Base-by-base conservation (phyloP, 2,797 vertebrate genomes). In the Hephaestus fuliginosus region DNA sequence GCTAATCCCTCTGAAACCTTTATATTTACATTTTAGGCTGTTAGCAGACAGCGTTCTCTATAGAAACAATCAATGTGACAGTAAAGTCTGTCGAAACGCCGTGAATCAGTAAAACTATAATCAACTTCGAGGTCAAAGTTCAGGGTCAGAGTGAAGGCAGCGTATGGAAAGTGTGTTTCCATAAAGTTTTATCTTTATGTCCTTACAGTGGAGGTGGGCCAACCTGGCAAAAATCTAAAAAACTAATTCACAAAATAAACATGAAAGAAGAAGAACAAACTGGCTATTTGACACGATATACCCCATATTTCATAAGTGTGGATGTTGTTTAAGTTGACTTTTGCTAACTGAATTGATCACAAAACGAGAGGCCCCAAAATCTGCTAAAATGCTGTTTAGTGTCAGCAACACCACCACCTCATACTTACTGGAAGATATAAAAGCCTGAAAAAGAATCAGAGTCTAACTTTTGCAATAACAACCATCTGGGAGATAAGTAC, bases 11-110 rank as follows among this genome's bases (percentile, higher is more conserved):
- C 74, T 76, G 55, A 20, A 55, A 66, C 71, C 63, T 43, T 69
- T 74, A 79, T 79, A 18, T 71, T 80, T 73, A 85, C 52, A 71
- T 78, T 60, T 52, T 25, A 61, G n/a, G 28, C 58, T 49, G 78
- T 53, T 8, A 33, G 60, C 56, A 68, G 73, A 17, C 46, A 36
- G 30, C n/a, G 43, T 56, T 84, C 60, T 77, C 74, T 39, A 13
- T 14, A 71, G 53, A 8, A 53, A 74, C 39, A n/a, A 64, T 81
- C 39, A 30, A 13, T 70, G 22, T 30, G 30, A 25, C 25, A 22
- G 15, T 48, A 44, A 72, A 61, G 20, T 70, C 62, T 9, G 14
- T 52, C 55, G 48, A 53, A 53, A 74, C 53, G 7, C 28, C 4
- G 15, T 44, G 8, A 52, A 71, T 69, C 62, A 46, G 1, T 5